Conservation (phyloP, 1,140 invertebrate species). For the Calliopsis andreniformis region DNA sequence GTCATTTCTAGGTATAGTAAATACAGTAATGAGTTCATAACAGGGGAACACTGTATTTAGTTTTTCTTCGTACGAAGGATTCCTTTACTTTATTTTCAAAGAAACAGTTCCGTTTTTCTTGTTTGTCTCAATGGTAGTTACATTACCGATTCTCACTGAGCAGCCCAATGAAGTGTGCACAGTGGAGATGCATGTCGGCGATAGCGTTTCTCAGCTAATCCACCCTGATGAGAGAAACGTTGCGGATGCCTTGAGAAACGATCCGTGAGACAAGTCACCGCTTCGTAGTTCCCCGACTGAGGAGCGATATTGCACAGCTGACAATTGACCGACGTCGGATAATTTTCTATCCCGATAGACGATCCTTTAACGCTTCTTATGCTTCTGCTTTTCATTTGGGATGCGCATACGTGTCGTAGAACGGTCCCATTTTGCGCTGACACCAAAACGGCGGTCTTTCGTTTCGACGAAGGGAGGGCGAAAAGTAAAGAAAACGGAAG, state of each 20-base stretch:
- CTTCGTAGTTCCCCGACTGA: not conserved
- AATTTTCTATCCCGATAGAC: conserved; percentile 6
- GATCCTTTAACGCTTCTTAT: not conserved
- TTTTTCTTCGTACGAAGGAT: too few species aligned
- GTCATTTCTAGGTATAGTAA: too few species aligned
- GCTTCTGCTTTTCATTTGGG: not conserved
- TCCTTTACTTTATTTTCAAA: too few species aligned
- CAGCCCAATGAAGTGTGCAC: conserved; percentile 19
- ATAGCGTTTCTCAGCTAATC: not conserved
- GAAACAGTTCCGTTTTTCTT: not conserved
- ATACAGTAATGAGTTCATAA: too few species aligned
- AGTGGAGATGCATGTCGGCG: conserved; percentile 21
- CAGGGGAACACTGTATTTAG: too few species aligned
- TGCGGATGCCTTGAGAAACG: conserved; percentile 72
- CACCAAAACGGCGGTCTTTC: too few species aligned
- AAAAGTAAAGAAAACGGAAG: not conserved
- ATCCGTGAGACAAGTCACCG: conserved; percentile 74
- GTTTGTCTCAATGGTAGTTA: not conserved
- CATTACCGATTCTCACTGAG: not conserved
- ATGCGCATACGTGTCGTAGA: not conserved
- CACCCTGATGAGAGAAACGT: not conserved
- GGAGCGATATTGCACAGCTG: not conserved
- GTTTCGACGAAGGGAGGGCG: too few species aligned
- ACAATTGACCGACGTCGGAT: conserved; percentile 1
- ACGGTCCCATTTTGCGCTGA: too few species aligned